Evolutionary conservation across 2,888 invertebrate genomes (phyloP), one percentile per base, ranked within the genome.

Genomic region (Xylota sylvarum): DNA sequence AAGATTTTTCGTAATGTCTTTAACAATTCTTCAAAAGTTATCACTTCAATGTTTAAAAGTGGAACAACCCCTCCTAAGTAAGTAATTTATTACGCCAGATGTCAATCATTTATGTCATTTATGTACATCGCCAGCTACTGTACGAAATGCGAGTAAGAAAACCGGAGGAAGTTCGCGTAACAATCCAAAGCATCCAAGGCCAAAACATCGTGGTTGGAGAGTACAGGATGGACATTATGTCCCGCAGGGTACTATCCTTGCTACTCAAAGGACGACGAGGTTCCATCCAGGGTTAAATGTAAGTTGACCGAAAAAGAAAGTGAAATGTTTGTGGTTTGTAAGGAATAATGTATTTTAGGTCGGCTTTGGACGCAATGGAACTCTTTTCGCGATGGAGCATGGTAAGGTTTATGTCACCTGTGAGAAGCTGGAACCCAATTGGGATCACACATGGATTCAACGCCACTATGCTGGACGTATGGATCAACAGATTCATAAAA

Each of bases 281-380:
- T 97, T 96, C 91, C 97, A 97, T 92, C 97, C 97, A 6, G 97
- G 97, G 9, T 91, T 97, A 72, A 95, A 97, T 93, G 97, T 97
- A 92, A 92, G 93, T 91, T 14, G 1, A 14, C 10, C 4, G 30
- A 0, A 23, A 3, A 4, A 14, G 7, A 0, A 32, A 4, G 14
- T 27, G 35, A 19, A 1, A 9, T 1, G 6, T 10, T 14, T 12
- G 7, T 46, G 7, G n/a, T 46, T 4, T 27, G 14, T 4, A 65
- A 30, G 4, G 17, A 64, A 5, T 60, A 4, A 9, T 6, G 6
- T 19, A 10, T 19, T 77, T 6, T 60, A 98, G 98, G 98, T 97
- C 89, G 97, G 97, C 0, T 94, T 97, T 88, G 97, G 96, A 3
- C 94, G 93, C 69, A 96, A 97, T 90, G 96, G 96, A 0, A 96